Percentiles rank a stretch among this genome's conserved stretches.
phyloP scores from a whole-genome alignment of 2,888 invertebrate genomes.

The Drosophila kambysellisi region DNA sequence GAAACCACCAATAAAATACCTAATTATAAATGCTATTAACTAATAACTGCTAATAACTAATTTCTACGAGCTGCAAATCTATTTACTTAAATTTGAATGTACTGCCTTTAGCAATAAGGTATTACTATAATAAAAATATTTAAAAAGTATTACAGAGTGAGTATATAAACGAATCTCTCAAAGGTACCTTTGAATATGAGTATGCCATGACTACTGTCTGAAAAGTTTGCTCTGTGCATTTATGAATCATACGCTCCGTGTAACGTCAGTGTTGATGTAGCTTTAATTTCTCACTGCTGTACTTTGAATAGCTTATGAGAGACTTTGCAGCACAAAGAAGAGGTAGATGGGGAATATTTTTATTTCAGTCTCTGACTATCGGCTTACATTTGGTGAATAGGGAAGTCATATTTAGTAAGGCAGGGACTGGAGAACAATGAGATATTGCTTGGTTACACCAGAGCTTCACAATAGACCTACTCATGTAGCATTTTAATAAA shows the following conservation, averaged over 20 bases:
- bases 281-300: constrained; percentile 35
- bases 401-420: neutral
- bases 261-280: constrained; percentile 15
- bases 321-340: constrained; percentile 6
- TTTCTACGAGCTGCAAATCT: neutral
- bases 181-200: neutral
- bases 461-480: neutral
- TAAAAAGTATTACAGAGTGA: too few species aligned
- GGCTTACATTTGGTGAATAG: neutral
- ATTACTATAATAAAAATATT: neutral
- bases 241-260: constrained; percentile 45
- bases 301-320: constrained; percentile 17
- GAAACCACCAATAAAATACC: neutral
- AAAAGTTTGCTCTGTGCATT: constrained; percentile 7
- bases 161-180: neutral
- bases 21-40: neutral
- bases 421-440: too few species aligned
- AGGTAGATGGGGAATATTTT: neutral
- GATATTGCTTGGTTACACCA: neutral
- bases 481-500: neutral
- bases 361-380: constrained; percentile 2
- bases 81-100: neutral
- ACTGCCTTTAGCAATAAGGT: neutral
- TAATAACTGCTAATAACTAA: neutral
- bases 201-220: neutral